phyloP scores from a whole-genome alignment of 2,888 invertebrate genomes.

The Pristionchus fissidentatus region DNA sequence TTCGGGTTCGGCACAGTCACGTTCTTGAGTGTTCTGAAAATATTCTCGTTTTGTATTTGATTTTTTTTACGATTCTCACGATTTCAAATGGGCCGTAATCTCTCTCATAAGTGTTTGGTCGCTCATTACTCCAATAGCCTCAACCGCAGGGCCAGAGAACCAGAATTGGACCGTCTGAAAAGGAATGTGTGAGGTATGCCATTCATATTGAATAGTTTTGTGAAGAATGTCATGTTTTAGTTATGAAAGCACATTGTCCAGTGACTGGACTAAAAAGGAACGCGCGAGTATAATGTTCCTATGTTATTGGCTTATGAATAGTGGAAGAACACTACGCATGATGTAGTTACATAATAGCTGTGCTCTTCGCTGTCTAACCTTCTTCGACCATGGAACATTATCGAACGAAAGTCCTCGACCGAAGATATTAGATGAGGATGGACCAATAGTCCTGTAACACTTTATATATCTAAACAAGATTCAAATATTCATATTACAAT shows the following conservation, averaged over 20 bases:
- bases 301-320: too few species aligned
- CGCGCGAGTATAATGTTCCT: too few species aligned
- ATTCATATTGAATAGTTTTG: too few species aligned
- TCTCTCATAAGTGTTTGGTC: background rate
- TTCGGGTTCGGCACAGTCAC: background rate
- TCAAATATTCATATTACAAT: background rate
- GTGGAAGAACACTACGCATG: too few species aligned
- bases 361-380: background rate
- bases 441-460: constrained; percentile 23
- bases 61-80: background rate
- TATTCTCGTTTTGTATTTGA: background rate
- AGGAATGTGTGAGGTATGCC: background rate
- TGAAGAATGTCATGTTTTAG: background rate
- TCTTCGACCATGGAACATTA: background rate
- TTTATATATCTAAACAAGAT: too few species aligned
- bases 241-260: background rate
- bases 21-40: background rate
- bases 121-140: background rate
- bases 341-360: too few species aligned
- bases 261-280: background rate
- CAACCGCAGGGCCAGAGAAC: constrained; percentile 41
- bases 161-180: constrained; percentile 11
- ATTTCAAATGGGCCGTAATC: background rate
- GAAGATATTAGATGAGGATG: background rate
- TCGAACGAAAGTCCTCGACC: constrained; percentile 21